A percentile compares a stretch with the other conserved stretches of the same genome.
Evolutionary conservation across 2,888 invertebrate species (phyloP).

Genomic region (Venusia cambrica): DNA sequence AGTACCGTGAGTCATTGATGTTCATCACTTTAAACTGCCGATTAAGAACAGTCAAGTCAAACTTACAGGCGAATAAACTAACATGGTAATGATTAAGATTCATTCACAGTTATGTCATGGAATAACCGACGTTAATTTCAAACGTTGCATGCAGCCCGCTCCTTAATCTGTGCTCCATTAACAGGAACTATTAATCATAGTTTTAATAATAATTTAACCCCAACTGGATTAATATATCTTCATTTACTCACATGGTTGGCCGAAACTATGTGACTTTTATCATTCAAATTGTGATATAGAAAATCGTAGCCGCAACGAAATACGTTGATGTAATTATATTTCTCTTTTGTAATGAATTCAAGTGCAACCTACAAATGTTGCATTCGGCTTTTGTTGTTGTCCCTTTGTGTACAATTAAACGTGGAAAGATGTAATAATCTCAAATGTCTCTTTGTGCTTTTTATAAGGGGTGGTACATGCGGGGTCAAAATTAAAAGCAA

Average conservation of each 20-base stretch:
- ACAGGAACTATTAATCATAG: constrained; percentile 76
- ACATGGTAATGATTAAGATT: constrained; percentile 72
- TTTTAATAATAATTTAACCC: constrained; percentile 81
- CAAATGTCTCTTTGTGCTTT: constrained; percentile 71
- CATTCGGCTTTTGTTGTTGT: constrained; percentile 68
- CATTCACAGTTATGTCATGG: constrained; percentile 67
- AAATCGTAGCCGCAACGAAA: constrained; percentile 66
- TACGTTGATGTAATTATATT: constrained; percentile 48
- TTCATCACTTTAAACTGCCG: constrained; percentile 14
- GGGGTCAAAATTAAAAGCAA: constrained; percentile 63
- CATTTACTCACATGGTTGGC: constrained; percentile 64
- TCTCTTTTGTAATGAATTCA: constrained; percentile 54
- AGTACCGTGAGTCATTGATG: constrained; percentile 3
- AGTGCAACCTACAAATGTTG: constrained; percentile 70
- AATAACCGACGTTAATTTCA: constrained; percentile 63
- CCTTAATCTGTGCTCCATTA: constrained; percentile 77
- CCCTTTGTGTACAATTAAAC: constrained; percentile 78
- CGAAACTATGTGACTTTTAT: constrained; percentile 63
- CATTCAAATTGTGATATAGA: constrained; percentile 71
- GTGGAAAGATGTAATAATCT: constrained; percentile 78
- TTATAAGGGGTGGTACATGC: constrained; percentile 65
- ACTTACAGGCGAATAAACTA: constrained; percentile 40
- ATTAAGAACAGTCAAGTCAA: constrained; percentile 22
- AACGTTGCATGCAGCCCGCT: constrained; percentile 68
- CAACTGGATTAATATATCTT: constrained; percentile 79